phyloP scores from a whole-genome alignment of 2,113 vertebrate genomes.

The Mastomys coucha region DNA sequence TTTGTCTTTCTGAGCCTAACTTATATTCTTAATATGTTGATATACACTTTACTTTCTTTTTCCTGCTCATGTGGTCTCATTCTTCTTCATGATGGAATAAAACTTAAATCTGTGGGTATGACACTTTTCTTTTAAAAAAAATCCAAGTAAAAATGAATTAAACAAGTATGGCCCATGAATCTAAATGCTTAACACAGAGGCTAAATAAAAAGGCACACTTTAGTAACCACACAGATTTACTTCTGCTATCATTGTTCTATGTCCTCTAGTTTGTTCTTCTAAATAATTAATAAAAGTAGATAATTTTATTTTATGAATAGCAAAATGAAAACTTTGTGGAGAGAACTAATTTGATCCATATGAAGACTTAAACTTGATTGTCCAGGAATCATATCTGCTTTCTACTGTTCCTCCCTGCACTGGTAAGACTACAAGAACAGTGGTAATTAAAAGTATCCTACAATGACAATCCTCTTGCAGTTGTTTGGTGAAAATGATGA shows the following conservation, averaged over 20 bases:
- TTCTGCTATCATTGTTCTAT: neutral
- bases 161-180: neutral
- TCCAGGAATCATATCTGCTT: neutral
- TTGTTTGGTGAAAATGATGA: constrained; percentile 4
- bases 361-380: neutral
- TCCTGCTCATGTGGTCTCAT: too few species aligned
- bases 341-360: neutral
- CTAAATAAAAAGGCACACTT: neutral
- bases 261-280: neutral
- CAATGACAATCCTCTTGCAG: neutral
- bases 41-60: too few species aligned
- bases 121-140: too few species aligned
- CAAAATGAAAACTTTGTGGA: constrained; percentile 12
- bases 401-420: neutral
- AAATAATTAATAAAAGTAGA: neutral
- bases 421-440: neutral
- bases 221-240: neutral
- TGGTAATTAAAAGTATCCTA: neutral
- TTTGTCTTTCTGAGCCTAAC: too few species aligned
- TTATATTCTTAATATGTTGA: too few species aligned
- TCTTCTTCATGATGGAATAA: too few species aligned
- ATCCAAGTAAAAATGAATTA: too few species aligned
- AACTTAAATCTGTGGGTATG: too few species aligned
- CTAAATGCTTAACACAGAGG: neutral
- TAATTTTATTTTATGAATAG: neutral